Base-by-base conservation (phyloP, 2,113 vertebrate species). In the Austrofundulus limnaeus region DNA sequence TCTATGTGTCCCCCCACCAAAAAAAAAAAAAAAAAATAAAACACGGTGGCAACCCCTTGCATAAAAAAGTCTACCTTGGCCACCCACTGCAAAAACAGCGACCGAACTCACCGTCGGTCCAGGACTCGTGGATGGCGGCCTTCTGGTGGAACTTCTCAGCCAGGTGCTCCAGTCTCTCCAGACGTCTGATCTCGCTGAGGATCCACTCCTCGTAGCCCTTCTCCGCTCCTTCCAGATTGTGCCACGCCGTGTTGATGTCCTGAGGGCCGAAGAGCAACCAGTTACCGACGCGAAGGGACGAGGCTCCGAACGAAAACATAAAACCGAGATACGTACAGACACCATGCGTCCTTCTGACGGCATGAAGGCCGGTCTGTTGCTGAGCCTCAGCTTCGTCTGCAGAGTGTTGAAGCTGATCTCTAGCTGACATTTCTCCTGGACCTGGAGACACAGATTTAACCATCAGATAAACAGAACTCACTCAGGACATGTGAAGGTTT, bases 321-420 rank as follows among this genome's bases (percentile, higher is more conserved):
- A n/a, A n/a, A n/a, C n/a, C n/a, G n/a, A n/a, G n/a, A 31, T 41
- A 58, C 95, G 85, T 85, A 97, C 95, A 53, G 92, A 94, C 49
- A 98, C 95, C 96, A 98, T 97, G 74, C 80, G 93, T 9, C 96
- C 96, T 74, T 97, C 94, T 0, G 96, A 97, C 2, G 96, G 96
- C 96, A 98, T 96, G 88, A 98, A 98, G 66, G 96, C 96, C 0
- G 96, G 96, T 4, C 96, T 82, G 89, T 95, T 95, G 91, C 94
- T 97, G 31, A 98, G 94, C 14, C 96, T 86, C 54, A 98, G 94
- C 59, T 98, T 98, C 15, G 96, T 98, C 91, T 98, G 96, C 76
- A 98, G 87, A 0, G 96, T 98, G 90, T 98, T 98, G 90, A 98
- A 98, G 92, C 96, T 96, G 90, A 98, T 98, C 90, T 98, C 96